Conservation (phyloP, 2,888 invertebrate species). For the Rhagophthalmus giganteus region DNA sequence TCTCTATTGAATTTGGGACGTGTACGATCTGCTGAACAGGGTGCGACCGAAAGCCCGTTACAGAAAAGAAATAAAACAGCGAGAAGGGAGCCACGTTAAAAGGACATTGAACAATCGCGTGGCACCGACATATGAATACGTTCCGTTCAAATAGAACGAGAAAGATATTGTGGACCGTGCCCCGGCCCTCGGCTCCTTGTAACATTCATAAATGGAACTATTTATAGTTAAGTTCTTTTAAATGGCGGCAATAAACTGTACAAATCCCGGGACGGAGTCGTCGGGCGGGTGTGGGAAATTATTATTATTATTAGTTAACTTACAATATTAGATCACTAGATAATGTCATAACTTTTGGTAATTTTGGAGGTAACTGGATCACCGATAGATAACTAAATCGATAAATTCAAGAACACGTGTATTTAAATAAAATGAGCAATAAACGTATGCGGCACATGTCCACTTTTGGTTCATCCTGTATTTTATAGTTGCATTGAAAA, state of each 20-base stretch:
- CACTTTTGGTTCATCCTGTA: too few relatives aligned
- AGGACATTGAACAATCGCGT: slow-evolving; percentile 20
- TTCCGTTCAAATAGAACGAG: slow-evolving; percentile 15
- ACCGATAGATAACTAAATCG: too few relatives aligned
- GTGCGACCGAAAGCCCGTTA: neutral
- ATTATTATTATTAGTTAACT: too few relatives aligned
- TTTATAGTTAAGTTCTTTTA: slow-evolving; percentile 25
- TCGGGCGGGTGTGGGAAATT: too few relatives aligned
- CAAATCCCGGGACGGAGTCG: neutral
- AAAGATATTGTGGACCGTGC: slow-evolving; percentile 12
- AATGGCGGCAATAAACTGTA: slow-evolving; percentile 16
- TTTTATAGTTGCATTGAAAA: too few relatives aligned
- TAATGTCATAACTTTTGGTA: too few relatives aligned
- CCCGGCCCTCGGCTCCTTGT: slow-evolving; percentile 2
- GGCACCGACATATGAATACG: slow-evolving; percentile 20
- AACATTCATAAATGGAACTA: slow-evolving; percentile 23
- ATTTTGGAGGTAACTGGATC: too few relatives aligned
- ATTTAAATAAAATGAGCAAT: too few relatives aligned
- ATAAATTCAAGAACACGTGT: too few relatives aligned
- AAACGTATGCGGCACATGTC: too few relatives aligned
- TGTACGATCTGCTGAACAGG: neutral
- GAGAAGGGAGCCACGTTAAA: slow-evolving; percentile 12
- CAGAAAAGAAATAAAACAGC: slow-evolving; percentile 5
- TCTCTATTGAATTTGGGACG: neutral
- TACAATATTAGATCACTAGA: too few relatives aligned